A percentile compares a stretch with the other conserved stretches of the same genome.
Evolutionary conservation across 2,888 invertebrate genomes (phyloP).

Genomic region (Yponomeuta plumbellus): DNA sequence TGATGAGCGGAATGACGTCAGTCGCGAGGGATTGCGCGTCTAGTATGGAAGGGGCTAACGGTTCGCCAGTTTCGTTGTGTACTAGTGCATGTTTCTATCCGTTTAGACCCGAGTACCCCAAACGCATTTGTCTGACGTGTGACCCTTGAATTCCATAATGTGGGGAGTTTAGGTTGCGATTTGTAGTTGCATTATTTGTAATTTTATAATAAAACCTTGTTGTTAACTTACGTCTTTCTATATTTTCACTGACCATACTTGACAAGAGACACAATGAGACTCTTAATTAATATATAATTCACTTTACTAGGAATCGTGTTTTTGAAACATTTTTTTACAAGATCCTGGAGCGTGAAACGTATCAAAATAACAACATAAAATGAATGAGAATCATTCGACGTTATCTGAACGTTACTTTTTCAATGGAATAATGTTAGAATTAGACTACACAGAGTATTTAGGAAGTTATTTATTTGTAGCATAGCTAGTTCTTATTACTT

Average conservation of each 20-base stretch:
- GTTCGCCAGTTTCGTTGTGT: constrained; percentile 6
- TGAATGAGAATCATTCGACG: constrained; percentile 22
- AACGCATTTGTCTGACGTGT: constrained; percentile 28
- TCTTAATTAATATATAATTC: constrained; percentile 22
- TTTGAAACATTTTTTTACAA: constrained; percentile 29
- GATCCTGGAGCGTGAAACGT: constrained; percentile 21
- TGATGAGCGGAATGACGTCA: too few relatives aligned
- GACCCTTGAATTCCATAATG: constrained; percentile 28
- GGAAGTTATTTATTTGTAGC: too few relatives aligned
- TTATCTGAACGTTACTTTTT: neutral
- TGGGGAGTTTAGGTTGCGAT: constrained; percentile 36
- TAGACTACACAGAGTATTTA: too few relatives aligned
- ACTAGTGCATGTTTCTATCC: neutral
- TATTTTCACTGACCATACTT: constrained; percentile 10
- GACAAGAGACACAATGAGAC: constrained; percentile 24
- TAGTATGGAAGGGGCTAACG: too few relatives aligned
- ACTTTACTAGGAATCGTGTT: constrained; percentile 31
- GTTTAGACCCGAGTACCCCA: constrained; percentile 8
- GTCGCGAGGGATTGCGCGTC: too few relatives aligned
- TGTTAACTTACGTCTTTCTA: constrained; percentile 10
- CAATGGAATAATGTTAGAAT: too few relatives aligned
- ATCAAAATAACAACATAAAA: constrained; percentile 42
- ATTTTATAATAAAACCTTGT: constrained; percentile 60
- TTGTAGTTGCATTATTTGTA: constrained; percentile 55
- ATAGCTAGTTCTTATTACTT: too few relatives aligned